These are phyloP conservation scores for Machimus rusticus DNA, from an alignment of 2,888 invertebrate species.

Conservation along the genomic window DNA sequence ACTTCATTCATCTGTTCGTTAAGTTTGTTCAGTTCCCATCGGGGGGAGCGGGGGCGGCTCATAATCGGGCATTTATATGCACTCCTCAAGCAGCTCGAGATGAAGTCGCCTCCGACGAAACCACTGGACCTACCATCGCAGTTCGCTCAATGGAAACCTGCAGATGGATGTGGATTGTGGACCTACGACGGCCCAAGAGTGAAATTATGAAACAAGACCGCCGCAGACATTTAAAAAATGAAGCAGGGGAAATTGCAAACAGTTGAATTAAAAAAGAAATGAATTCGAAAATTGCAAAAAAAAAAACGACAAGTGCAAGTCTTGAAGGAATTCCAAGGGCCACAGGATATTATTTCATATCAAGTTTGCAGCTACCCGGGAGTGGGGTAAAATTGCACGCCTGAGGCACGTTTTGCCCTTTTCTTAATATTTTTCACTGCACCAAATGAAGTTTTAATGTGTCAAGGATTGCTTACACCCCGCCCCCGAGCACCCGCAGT, in stretches of 20 bases:
- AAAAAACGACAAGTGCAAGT: background rate
- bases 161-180: background rate
- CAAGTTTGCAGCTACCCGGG: background rate
- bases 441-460: slow-evolving; percentile 22
- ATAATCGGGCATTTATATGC: background rate
- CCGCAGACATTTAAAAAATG: slow-evolving; percentile 14
- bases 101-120: background rate
- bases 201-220: slow-evolving; percentile 15
- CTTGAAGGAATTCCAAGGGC: background rate
- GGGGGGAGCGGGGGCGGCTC: background rate
- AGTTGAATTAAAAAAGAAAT: background rate
- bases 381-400: background rate
- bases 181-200: slow-evolving; percentile 4
- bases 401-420: slow-evolving; percentile 8
- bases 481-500: background rate
- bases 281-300: background rate
- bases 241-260: background rate
- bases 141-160: background rate
- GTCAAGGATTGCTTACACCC: slow-evolving; percentile 8
- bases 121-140: background rate
- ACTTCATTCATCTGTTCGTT: background rate
- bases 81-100: background rate
- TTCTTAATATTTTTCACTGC: background rate
- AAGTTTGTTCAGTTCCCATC: background rate
- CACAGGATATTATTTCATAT: background rate